A percentile compares a stretch with the other conserved stretches of the same genome.
These are phyloP conservation scores for Garrulus glandarius DNA, from an alignment of 2,797 vertebrate species.

Conservation along the genomic window DNA sequence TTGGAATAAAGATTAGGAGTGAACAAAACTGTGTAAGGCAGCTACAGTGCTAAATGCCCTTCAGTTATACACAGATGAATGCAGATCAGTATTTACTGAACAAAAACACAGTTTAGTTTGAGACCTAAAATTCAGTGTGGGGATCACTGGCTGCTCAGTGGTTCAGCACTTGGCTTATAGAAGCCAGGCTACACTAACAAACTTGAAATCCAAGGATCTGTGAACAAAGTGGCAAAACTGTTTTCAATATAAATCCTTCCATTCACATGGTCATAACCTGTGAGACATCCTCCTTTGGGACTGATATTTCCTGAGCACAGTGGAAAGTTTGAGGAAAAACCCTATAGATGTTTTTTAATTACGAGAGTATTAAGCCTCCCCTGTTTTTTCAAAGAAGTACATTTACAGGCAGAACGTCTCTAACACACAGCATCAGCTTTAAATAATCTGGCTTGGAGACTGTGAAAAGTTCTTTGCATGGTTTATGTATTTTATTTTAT, in stretches of 20 bases:
- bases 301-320: constrained; percentile 23
- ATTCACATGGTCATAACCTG: not conserved
- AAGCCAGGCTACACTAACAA: not conserved
- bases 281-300: constrained; percentile 15
- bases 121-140: not conserved
- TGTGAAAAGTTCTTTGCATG: constrained; percentile 4
- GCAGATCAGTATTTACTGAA: not conserved
- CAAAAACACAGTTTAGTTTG: not conserved
- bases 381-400: not conserved
- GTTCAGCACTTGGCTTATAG: not conserved
- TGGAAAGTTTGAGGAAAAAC: constrained; percentile 43
- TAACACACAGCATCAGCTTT: not conserved
- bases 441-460: not conserved
- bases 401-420: constrained; percentile 3
- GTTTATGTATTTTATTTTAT: not conserved
- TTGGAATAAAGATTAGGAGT: not conserved
- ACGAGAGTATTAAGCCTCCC: not conserved
- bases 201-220: not conserved
- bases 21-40: not conserved
- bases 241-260: constrained; percentile 2
- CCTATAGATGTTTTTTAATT: constrained; percentile 1
- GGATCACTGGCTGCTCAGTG: not conserved
- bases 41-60: not conserved
- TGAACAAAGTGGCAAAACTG: not conserved
- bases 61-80: not conserved